Percentiles rank a stretch among this genome's conserved stretches.
Conservation (phyloP, 1,140 invertebrate genomes). For the Drosophila insularis region DNA sequence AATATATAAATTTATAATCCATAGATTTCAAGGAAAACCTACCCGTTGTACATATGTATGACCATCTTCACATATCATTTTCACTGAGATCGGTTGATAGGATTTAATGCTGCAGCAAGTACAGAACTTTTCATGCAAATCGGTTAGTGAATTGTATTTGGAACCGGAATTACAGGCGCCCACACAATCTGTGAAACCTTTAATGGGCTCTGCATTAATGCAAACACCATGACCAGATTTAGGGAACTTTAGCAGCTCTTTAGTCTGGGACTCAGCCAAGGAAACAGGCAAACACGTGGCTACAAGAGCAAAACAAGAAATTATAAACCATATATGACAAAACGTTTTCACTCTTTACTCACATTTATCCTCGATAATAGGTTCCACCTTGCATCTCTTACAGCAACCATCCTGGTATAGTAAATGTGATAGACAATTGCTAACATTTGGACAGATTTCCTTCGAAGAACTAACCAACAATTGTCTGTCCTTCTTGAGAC, state of each 20-base stretch:
- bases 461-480: constrained; percentile 84
- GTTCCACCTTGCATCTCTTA: constrained; percentile 84
- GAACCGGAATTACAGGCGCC: constrained; percentile 87
- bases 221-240: constrained; percentile 84
- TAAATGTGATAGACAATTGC: constrained; percentile 84
- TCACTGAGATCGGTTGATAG: constrained; percentile 65
- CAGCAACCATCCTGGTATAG: constrained; percentile 86
- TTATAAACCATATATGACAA: background rate
- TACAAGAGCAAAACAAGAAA: constrained; percentile 57
- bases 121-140: constrained; percentile 75
- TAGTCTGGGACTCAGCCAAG: constrained; percentile 83
- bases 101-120: constrained; percentile 75
- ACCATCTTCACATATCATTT: constrained; percentile 74
- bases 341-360: constrained; percentile 9
- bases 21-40: constrained; percentile 10
- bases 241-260: constrained; percentile 84
- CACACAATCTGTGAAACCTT: constrained; percentile 86
- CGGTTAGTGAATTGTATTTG: constrained; percentile 83
- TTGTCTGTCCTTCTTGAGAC: constrained; percentile 58
- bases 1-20: background rate
- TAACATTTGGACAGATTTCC: constrained; percentile 86
- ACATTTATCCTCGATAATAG: constrained; percentile 82
- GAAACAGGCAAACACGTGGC: constrained; percentile 84
- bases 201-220: constrained; percentile 84
- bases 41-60: constrained; percentile 57